phyloP scores from a whole-genome alignment of 2,113 vertebrate genomes.

The Colius striatus region DNA sequence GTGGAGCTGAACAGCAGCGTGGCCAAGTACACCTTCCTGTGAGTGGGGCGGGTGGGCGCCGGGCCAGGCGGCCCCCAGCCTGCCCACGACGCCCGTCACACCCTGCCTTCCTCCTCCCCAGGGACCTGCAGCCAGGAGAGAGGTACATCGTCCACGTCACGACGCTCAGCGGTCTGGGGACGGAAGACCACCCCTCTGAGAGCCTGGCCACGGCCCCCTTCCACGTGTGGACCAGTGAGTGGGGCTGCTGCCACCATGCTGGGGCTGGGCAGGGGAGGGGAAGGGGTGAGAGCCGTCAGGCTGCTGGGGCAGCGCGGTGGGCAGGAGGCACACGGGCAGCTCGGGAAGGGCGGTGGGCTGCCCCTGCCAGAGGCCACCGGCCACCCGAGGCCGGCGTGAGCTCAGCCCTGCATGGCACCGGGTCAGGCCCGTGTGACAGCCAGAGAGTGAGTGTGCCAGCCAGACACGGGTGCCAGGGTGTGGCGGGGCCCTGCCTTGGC shows the following conservation, averaged over 20 bases:
- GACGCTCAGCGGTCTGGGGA: constrained; percentile 85
- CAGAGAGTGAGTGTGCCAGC: too few species aligned
- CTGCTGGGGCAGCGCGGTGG: background rate
- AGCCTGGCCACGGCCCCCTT: constrained; percentile 86
- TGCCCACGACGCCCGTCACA: background rate
- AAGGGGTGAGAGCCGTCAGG: background rate
- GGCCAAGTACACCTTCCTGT: constrained; percentile 89
- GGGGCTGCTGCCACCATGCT: background rate
- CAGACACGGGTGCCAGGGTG: background rate
- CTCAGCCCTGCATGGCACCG: background rate
- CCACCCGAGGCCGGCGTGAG: background rate
- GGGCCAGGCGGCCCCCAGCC: background rate
- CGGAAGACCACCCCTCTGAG: constrained; percentile 84
- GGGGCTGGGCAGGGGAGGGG: background rate
- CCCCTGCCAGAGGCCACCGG: background rate
- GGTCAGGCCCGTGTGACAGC: too few species aligned
- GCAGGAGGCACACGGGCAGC: background rate
- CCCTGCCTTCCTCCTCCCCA: constrained; percentile 40
- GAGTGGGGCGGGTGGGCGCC: background rate
- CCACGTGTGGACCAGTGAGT: constrained; percentile 91
- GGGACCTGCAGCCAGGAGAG: constrained; percentile 88
- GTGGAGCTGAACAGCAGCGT: constrained; percentile 84
- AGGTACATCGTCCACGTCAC: constrained; percentile 85
- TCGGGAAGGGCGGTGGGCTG: background rate
- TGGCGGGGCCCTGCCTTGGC: background rate